These are phyloP conservation scores for Corydoras sp. DNA, from an alignment of 2,113 vertebrate species.

Conservation along the genomic window DNA sequence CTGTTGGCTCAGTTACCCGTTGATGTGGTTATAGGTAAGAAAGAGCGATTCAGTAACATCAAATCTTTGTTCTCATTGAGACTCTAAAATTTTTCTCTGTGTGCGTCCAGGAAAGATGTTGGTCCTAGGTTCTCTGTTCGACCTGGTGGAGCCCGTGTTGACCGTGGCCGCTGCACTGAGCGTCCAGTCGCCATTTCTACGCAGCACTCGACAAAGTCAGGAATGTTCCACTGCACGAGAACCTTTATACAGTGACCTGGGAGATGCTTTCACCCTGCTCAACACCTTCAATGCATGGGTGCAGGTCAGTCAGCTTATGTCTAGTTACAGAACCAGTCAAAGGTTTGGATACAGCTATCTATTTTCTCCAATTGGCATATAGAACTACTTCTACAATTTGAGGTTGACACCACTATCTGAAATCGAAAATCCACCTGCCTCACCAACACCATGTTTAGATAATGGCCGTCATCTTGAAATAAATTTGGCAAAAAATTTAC, in stretches of 20 bases:
- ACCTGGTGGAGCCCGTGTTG: slow-evolving; percentile 75
- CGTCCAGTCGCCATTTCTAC: slow-evolving; percentile 80
- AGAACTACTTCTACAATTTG: too few species aligned
- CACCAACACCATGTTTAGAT: too few species aligned
- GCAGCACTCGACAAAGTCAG: slow-evolving; percentile 66
- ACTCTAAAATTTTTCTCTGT: background rate
- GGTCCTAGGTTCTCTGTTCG: slow-evolving; percentile 77
- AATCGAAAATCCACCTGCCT: too few species aligned
- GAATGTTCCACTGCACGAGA: slow-evolving; percentile 66
- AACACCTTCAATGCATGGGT: slow-evolving; percentile 87
- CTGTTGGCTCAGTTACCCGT: slow-evolving; percentile 84
- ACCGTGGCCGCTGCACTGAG: slow-evolving; percentile 78
- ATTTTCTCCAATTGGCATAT: too few species aligned
- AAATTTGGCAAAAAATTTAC: too few species aligned
- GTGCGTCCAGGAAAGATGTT: slow-evolving; percentile 79
- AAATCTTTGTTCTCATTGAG: background rate
- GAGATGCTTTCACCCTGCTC: slow-evolving; percentile 85
- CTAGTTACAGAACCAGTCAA: too few species aligned
- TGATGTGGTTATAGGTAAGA: slow-evolving; percentile 85
- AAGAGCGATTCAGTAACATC: too few species aligned
- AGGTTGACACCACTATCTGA: too few species aligned
- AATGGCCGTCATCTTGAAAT: too few species aligned
- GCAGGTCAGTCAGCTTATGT: slow-evolving; percentile 65
- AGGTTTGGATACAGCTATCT: too few species aligned
- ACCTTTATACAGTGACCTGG: slow-evolving; percentile 78